Conservation (phyloP, 2,113 vertebrate genomes). For the Elachura formosa region DNA sequence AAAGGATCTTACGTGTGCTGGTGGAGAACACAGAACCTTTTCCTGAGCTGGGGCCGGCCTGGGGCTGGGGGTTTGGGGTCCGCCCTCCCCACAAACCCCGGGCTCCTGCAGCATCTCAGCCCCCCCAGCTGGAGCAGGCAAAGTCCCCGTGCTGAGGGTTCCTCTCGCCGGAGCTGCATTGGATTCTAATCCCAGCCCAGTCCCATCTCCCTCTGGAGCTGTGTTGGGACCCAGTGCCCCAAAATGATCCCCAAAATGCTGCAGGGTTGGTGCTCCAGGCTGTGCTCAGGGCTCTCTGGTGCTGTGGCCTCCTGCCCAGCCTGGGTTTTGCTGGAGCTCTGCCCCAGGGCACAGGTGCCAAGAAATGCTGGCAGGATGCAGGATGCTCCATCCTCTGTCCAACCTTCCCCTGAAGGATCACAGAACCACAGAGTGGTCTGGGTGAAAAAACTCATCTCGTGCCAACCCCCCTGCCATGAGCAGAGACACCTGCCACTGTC, state of each 20-base stretch:
- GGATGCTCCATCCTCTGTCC: neutral
- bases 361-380: neutral
- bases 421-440: neutral
- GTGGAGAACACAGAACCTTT: neutral
- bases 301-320: neutral
- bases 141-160: neutral
- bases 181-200: fast-evolving
- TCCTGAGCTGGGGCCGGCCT: neutral
- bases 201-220: neutral
- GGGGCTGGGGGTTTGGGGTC: neutral
- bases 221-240: neutral
- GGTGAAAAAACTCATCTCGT: neutral
- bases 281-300: neutral
- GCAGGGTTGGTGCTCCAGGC: neutral
- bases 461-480: neutral
- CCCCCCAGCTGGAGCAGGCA: neutral
- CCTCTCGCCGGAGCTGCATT: fast-evolving
- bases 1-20: neutral
- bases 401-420: neutral
- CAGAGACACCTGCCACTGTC: neutral
- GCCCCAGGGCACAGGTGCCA: slow-evolving; percentile 9
- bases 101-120: neutral
- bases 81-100: fast-evolving
- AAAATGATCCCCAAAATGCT: neutral
- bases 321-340: slow-evolving; percentile 1